Percentiles rank a stretch among this genome's conserved stretches.
Conservation (phyloP, 2,797 vertebrate genomes). For the Scolopax bukidnonensis region DNA sequence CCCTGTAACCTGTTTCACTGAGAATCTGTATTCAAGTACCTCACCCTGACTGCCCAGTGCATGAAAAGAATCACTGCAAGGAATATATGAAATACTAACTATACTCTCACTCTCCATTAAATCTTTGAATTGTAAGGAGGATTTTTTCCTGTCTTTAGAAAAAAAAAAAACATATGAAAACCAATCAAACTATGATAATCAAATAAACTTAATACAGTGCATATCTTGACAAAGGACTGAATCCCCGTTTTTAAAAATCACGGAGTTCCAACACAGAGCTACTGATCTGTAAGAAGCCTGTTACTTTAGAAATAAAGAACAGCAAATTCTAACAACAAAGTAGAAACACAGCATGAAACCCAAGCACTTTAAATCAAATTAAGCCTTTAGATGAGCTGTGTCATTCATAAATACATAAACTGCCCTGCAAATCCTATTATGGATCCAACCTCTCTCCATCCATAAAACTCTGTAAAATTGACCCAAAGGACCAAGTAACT, state of each 20-base stretch:
- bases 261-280: neutral
- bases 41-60: neutral
- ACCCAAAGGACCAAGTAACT: neutral
- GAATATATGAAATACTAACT: neutral
- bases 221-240: neutral
- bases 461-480: neutral
- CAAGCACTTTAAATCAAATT: neutral
- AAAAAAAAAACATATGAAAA: neutral
- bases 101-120: neutral
- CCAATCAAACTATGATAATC: neutral
- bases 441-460: neutral
- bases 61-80: neutral
- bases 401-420: neutral
- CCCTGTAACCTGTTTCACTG: neutral
- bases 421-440: neutral
- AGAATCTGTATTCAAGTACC: neutral
- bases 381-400: neutral
- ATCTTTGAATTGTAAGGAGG: neutral
- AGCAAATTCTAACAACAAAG: neutral
- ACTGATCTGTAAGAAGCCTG: neutral
- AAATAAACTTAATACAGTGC: neutral
- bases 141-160: neutral
- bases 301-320: neutral
- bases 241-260: neutral
- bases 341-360: neutral